Evolutionary conservation across 1,140 invertebrate genomes (phyloP), one percentile per base, ranked within the genome.

Genomic region (Orchestia grillus): DNA sequence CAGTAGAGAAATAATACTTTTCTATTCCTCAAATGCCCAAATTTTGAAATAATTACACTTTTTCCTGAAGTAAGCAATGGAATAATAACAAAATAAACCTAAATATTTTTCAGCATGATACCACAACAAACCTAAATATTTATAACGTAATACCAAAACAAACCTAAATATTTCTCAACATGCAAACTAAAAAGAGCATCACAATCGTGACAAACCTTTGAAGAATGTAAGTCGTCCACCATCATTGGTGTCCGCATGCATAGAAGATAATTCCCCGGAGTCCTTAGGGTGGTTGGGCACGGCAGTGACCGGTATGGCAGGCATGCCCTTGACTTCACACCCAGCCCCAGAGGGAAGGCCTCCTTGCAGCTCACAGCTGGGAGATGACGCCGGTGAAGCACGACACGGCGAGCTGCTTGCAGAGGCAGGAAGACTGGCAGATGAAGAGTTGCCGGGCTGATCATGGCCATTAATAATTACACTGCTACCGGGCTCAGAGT

Each of bases 221-320:
- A 94, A 94, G 40, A 94, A 94, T 44, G 92, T 94, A 28, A 94
- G 92, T n/a, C 92, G 92, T 6, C 92, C 92, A 94, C 92, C 92
- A 94, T 94, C 92, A 94, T 40, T 45, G 40, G 43, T 47, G 43
- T 94, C 92, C 44, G 47, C 40, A 47, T 42, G 44, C 43, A 44
- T 44, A 45, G 92, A 23, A 94, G 92, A 40, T 16, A 44, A 94
- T 11, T 44, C 43, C 41, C 43, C 15, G 43, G 44, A 16, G 40
- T 44, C 44, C n/a, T 94, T 94, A n/a, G 11, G 43, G 6, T 44
- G 92, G 40, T 44, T 44, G 40, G 92, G 8, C 43, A 45, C 44
- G 4, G 92, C 92, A 11, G 40, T 40, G 6, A 94, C 92, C 4
- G 92, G 92, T 4, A 36, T 94, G 44, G 92, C 92, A 3, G 44